phyloP scores from a whole-genome alignment of 2,888 invertebrate genomes.

The Leucozona laternaria region DNA sequence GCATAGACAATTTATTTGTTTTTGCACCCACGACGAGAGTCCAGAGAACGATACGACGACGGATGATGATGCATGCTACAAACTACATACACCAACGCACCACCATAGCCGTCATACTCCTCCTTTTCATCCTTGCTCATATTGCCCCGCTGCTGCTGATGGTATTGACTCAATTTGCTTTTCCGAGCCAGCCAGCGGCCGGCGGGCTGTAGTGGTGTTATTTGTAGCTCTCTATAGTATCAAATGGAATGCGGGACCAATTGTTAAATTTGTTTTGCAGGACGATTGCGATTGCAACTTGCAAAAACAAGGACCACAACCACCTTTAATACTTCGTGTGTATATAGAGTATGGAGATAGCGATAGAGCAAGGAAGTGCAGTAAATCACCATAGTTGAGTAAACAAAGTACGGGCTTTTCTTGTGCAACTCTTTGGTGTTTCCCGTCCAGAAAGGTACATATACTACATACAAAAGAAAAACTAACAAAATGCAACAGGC shows the following conservation, averaged over 20 bases:
- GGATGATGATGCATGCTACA: slow-evolving; percentile 16
- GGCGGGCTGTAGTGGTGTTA: not conserved
- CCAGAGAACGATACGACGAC: slow-evolving; percentile 18
- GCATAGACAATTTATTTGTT: slow-evolving; percentile 57
- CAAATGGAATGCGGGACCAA: slow-evolving; percentile 53
- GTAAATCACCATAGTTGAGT: slow-evolving; percentile 28
- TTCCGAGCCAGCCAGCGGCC: not conserved
- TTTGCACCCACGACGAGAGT: slow-evolving; percentile 33
- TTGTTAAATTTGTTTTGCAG: slow-evolving; percentile 61
- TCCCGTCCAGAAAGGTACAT: not conserved
- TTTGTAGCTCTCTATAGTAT: not conserved
- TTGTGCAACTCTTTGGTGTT: slow-evolving; percentile 3
- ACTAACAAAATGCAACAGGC: slow-evolving; percentile 29
- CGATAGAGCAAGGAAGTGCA: not conserved
- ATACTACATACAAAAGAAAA: not conserved
- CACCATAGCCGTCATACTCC: not conserved
- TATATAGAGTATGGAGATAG: not conserved
- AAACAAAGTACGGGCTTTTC: slow-evolving; percentile 24
- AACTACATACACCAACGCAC: not conserved
- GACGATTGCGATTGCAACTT: slow-evolving; percentile 52
- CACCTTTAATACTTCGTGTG: not conserved
- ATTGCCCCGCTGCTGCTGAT: not conserved
- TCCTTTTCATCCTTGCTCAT: not conserved
- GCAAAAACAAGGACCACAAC: not conserved
- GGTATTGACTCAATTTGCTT: slow-evolving; percentile 49